phyloP scores from a whole-genome alignment of 2,888 invertebrate species.

The Hymenopus coronatus region DNA sequence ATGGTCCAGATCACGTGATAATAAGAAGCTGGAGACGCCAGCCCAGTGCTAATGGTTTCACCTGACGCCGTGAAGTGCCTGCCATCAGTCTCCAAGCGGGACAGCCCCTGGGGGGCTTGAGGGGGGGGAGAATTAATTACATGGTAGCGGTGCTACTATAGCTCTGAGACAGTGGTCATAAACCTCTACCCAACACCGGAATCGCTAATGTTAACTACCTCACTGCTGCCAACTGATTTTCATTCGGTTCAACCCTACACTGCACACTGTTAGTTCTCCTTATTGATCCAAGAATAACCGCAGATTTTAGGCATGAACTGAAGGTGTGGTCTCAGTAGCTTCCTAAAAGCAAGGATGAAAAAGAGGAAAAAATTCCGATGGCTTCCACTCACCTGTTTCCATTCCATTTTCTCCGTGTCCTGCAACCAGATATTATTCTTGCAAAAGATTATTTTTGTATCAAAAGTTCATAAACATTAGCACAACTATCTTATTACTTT shows the following conservation, averaged over 20 bases:
- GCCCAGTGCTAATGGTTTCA: not conserved
- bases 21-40: not conserved
- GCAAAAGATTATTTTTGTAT: too few species aligned
- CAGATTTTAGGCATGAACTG: too few species aligned
- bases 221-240: not conserved
- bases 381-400: too few species aligned
- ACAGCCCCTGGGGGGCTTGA: not conserved
- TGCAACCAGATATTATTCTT: too few species aligned
- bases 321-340: too few species aligned
- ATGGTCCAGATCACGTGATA: not conserved
- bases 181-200: not conserved
- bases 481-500: too few species aligned
- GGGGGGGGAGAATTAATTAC: not conserved
- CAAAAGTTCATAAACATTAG: too few species aligned
- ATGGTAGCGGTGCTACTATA: not conserved
- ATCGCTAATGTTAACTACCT: not conserved
- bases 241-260: not conserved
- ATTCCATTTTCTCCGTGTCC: too few species aligned
- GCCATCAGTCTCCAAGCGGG: not conserved
- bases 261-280: too few species aligned
- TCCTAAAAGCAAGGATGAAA: too few species aligned
- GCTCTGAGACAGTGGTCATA: not conserved
- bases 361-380: too few species aligned
- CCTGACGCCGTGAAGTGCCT: not conserved
- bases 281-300: too few species aligned